Base-by-base conservation (phyloP, 2,113 vertebrate species). In the Rynchops niger region DNA sequence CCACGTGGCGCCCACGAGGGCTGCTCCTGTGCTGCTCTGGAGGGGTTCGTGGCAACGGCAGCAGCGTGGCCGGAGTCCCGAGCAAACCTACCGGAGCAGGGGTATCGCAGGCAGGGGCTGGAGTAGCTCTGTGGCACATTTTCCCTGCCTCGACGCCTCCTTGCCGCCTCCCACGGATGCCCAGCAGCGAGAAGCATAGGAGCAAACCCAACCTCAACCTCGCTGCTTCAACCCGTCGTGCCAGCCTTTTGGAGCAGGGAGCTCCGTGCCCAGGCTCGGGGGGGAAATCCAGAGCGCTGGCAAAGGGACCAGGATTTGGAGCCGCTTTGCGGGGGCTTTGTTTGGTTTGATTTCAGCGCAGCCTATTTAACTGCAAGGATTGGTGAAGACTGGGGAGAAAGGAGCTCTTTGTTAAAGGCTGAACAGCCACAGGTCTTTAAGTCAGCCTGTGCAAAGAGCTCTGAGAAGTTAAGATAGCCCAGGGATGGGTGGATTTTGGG, bases 351-450 rank as follows among this genome's bases (percentile, higher is more conserved):
- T 95, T 95, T 96, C 82, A 92, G 95, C 32, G 1, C 78, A 97
- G 94, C 74, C 95, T 89, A 27, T 95, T 95, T 95, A 91, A 80
- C 95, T 97, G 89, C 50, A 82, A 43, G 12, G 27, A 84, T 66
- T 90, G 84, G 66, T 3, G 4, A 90, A 83, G 56, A 87, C 27
- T 85, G 72, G 89, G 78, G 94, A 97, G 93, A 96, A 97, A 96
- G 90, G 84, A 91, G 94, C 71, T 93, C 95, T 97, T 97, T 97
- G 95, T 96, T 95, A 73, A 12, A 73, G 81, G 76, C 79, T 95
- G 74, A 95, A 40, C 91, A 94, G 96, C 89, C 86, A 32, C 91
- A 50, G 91, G 83, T 92, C 94, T 87, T 87, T 79, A 62, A 94
- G 81, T 91, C 86, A 81, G 91, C 49, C 86, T 30, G 32, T 62